Evolutionary conservation across 2,113 vertebrate species (phyloP).

Genomic region (Phrynosoma platyrhinos): DNA sequence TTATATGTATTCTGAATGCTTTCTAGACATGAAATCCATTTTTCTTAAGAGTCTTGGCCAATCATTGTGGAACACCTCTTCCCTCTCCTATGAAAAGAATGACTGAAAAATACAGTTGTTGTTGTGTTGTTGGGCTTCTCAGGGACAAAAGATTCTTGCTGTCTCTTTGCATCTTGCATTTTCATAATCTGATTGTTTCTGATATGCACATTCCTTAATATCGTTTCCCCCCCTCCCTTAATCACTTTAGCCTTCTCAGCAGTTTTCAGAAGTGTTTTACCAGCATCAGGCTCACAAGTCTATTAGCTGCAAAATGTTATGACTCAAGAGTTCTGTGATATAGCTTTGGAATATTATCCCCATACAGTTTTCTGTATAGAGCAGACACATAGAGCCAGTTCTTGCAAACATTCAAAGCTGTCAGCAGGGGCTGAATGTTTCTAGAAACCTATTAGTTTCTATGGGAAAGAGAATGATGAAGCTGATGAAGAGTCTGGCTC

Average conservation of each 20-base stretch:
- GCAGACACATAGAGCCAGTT: not conserved
- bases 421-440: not conserved
- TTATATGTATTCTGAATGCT: not conserved
- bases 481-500: not conserved
- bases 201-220: constrained; percentile 26
- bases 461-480: not conserved
- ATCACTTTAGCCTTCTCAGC: constrained; percentile 38
- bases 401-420: constrained; percentile 7
- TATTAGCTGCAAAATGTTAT: constrained; percentile 34
- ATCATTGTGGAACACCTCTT: not conserved
- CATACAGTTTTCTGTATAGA: not conserved
- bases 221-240: not conserved
- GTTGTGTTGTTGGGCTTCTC: not conserved
- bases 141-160: not conserved
- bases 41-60: not conserved
- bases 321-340: constrained; percentile 1
- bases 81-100: not conserved
- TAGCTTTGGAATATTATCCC: constrained; percentile 25
- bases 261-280: constrained; percentile 29
- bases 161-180: not conserved
- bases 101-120: not conserved
- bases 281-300: constrained; percentile 20
- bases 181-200: constrained; percentile 32
- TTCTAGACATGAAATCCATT: not conserved
- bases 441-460: constrained; percentile 5